Evolutionary conservation across 2,888 invertebrate genomes (phyloP).

Genomic region (Leistus spinibarbis): DNA sequence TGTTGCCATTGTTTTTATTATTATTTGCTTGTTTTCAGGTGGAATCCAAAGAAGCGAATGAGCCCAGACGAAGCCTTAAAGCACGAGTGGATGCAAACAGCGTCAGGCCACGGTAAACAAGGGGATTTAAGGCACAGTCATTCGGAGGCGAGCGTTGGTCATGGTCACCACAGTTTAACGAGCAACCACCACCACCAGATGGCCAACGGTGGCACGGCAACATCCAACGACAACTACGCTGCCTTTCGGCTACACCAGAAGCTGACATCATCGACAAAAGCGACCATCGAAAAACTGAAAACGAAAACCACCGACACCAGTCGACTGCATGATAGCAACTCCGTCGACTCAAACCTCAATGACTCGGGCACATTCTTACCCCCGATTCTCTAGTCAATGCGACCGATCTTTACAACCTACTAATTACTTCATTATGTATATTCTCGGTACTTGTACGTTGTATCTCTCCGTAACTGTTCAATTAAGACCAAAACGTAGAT

Average conservation of each 20-base stretch:
- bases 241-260: slow-evolving; percentile 19
- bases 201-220: slow-evolving; percentile 46
- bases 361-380: slow-evolving; percentile 69
- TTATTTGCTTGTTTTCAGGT: slow-evolving; percentile 61
- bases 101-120: slow-evolving; percentile 46
- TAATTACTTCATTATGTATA: no score
- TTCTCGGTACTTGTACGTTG: slow-evolving; percentile 3
- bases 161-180: slow-evolving; percentile 45
- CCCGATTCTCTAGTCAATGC: slow-evolving; percentile 60
- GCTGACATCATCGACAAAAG: slow-evolving; percentile 49
- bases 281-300: slow-evolving; percentile 48
- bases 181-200: slow-evolving; percentile 42
- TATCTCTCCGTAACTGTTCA: slow-evolving; percentile 3
- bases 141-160: slow-evolving; percentile 57
- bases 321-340: slow-evolving; percentile 56
- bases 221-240: slow-evolving; percentile 29
- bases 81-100: slow-evolving; percentile 73
- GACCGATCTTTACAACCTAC: not conserved
- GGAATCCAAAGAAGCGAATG: slow-evolving; percentile 91
- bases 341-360: slow-evolving; percentile 62
- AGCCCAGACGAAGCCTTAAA: slow-evolving; percentile 89
- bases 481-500: not conserved
- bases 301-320: slow-evolving; percentile 53
- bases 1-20: not conserved
- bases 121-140: slow-evolving; percentile 60